Evolutionary conservation across 2,797 vertebrate genomes (phyloP).

Genomic region (Enteromius trimaculatus): DNA sequence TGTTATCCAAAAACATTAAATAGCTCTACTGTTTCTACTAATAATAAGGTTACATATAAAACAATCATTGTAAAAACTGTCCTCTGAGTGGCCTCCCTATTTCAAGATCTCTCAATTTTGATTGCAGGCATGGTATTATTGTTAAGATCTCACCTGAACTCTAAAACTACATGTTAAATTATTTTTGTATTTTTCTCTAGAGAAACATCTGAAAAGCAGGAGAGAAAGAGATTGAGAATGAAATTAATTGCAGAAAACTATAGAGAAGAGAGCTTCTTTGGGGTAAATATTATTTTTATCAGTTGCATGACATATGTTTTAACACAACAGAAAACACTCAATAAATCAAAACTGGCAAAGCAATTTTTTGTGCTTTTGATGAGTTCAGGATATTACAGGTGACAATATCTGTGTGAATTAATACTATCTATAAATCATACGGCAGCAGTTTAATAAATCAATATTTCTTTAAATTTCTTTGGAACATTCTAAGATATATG

Average conservation of each 20-base stretch:
- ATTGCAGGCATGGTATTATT: neutral
- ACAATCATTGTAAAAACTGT: neutral
- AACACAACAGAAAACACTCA: neutral
- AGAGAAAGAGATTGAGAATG: no score
- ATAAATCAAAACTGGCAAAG: conserved; percentile 16
- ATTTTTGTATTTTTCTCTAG: neutral
- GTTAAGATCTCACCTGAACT: neutral
- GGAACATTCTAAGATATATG: neutral
- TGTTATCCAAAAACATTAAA: neutral
- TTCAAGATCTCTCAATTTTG: neutral
- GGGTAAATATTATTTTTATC: neutral
- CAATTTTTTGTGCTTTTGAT: neutral
- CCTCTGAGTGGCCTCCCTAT: neutral
- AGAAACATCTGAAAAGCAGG: neutral
- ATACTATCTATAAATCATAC: neutral
- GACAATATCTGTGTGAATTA: neutral
- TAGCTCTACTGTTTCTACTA: neutral
- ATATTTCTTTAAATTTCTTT: neutral
- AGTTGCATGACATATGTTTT: neutral
- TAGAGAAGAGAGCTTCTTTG: neutral
- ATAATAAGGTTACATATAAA: neutral
- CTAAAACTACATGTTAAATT: neutral
- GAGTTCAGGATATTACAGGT: neutral
- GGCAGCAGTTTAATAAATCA: neutral
- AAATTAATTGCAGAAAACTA: neutral